These are phyloP conservation scores for Noctilio leporinus DNA, from an alignment of 2,113 vertebrate species.

Conservation along the genomic window DNA sequence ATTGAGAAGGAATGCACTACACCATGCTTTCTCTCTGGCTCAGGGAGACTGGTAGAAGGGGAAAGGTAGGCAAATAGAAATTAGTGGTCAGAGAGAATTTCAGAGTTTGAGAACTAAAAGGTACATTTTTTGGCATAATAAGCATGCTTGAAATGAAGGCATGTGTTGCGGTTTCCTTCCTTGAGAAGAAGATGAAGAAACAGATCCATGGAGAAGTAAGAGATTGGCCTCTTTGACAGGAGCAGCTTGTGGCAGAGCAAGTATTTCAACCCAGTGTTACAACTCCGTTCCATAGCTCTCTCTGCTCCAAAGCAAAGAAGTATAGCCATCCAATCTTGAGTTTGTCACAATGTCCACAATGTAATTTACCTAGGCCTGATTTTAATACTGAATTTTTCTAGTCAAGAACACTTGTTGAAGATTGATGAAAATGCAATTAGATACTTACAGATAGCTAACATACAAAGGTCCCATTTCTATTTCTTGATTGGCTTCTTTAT, in stretches of 20 bases:
- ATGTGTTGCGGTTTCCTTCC: not conserved
- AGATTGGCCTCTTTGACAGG: not conserved
- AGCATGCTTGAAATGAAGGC: not conserved
- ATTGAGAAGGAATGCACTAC: not conserved
- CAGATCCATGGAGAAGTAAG: not conserved
- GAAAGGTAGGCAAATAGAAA: not conserved
- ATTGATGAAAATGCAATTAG: constrained; percentile 28
- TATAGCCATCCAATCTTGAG: not conserved
- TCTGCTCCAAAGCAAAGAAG: not conserved
- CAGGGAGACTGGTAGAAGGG: not conserved
- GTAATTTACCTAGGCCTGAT: not conserved
- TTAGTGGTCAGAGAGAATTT: not conserved
- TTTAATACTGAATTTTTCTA: not conserved
- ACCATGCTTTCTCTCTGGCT: not conserved
- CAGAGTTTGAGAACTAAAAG: not conserved
- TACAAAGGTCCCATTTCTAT: not conserved
- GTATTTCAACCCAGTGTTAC: not conserved
- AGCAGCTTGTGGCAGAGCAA: not conserved
- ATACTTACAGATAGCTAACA: not conserved
- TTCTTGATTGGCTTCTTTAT: not conserved
- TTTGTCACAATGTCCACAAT: not conserved
- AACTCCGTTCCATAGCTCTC: not conserved
- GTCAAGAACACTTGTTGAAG: constrained; percentile 22
- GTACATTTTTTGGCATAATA: not conserved
- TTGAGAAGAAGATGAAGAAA: not conserved